Percentiles rank a stretch among this genome's conserved stretches.
Evolutionary conservation across 2,888 invertebrate genomes (phyloP).

Genomic region (Morpho helenor): DNA sequence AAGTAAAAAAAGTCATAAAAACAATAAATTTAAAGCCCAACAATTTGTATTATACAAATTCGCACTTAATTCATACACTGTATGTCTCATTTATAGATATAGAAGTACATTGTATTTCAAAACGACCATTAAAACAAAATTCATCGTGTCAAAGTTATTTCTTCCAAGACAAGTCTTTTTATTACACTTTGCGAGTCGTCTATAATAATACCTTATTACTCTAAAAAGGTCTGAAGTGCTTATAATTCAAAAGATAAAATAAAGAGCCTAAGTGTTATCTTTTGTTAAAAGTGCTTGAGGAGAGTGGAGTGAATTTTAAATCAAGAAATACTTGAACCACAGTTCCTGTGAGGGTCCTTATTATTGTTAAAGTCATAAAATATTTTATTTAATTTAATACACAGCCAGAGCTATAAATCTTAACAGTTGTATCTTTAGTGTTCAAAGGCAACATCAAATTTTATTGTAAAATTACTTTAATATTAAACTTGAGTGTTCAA

Average conservation of each 20-base stretch:
- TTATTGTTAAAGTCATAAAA: not conserved
- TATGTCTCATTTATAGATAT: no score
- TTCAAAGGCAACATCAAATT: not conserved
- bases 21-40: no score
- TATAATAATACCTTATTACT: conserved; percentile 4
- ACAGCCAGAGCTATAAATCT: not conserved
- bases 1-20: no score
- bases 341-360: not conserved
- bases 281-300: conserved; percentile 21
- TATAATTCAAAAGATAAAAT: conserved; percentile 11
- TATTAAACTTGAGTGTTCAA: not conserved
- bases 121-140: not conserved
- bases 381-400: not conserved
- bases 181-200: not conserved
- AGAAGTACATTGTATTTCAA: not conserved
- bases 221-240: conserved; percentile 14
- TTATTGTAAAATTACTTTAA: not conserved
- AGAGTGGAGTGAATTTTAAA: conserved; percentile 6
- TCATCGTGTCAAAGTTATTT: not conserved
- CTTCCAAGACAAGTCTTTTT: not conserved
- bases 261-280: conserved; percentile 10
- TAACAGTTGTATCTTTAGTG: not conserved
- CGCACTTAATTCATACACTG: no score
- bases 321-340: conserved; percentile 2
- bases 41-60: no score